These are phyloP conservation scores for Gymnoscopelus microlampas DNA, from an alignment of 2,797 vertebrate genomes.

Conservation along the genomic window DNA sequence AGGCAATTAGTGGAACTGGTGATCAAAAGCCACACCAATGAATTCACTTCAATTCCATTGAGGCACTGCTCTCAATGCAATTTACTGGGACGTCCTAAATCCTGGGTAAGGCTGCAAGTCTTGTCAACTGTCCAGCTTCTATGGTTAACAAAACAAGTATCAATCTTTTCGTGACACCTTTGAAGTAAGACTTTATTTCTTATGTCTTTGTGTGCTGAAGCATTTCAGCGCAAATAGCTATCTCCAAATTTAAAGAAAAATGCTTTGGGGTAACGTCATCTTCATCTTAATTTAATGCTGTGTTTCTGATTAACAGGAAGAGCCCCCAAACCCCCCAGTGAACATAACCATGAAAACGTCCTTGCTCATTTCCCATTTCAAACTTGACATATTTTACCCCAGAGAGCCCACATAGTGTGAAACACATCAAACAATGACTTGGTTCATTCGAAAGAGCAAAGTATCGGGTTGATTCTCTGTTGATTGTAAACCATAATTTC, in stretches of 20 bases:
- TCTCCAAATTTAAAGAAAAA: constrained; percentile 19
- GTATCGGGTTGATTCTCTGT: neutral
- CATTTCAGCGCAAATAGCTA: too few relatives aligned
- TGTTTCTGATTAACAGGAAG: neutral
- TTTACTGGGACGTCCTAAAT: constrained; percentile 22
- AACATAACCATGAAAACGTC: too few relatives aligned
- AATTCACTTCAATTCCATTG: constrained; percentile 26
- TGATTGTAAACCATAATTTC: neutral
- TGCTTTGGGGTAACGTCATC: neutral
- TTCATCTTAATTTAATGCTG: too few relatives aligned
- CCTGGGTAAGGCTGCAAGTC: constrained; percentile 41
- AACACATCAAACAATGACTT: neutral
- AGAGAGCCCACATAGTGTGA: too few relatives aligned
- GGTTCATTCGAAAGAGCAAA: neutral
- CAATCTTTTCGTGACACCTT: neutral
- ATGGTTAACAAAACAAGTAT: constrained; percentile 9
- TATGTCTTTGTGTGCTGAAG: neutral
- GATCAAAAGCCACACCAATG: constrained; percentile 57
- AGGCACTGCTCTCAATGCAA: constrained; percentile 20
- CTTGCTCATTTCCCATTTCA: too few relatives aligned
- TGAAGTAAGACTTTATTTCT: neutral
- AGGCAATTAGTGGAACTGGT: constrained; percentile 52
- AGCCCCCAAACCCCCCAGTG: neutral
- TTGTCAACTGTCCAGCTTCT: constrained; percentile 11
- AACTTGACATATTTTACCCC: too few relatives aligned